A percentile compares a stretch with the other conserved stretches of the same genome.
Conservation (phyloP, 2,113 vertebrate genomes). For the Fulmarus glacialis region DNA sequence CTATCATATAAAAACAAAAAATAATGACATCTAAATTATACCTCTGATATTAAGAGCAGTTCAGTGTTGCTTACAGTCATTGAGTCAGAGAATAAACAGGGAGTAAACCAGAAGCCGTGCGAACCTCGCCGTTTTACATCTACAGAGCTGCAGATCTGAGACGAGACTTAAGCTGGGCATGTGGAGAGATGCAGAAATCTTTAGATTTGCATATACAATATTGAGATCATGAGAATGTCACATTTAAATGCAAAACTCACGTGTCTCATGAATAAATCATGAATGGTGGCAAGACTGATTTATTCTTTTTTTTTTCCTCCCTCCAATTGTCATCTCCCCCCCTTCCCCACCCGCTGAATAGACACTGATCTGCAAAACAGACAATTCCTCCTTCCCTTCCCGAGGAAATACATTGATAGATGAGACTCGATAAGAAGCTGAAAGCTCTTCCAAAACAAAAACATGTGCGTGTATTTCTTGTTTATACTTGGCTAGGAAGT, state of each 20-base stretch:
- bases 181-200: constrained; percentile 67
- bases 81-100: background rate
- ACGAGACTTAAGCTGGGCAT: constrained; percentile 48
- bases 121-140: constrained; percentile 22
- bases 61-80: background rate
- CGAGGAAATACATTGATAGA: constrained; percentile 53
- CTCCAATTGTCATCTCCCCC: constrained; percentile 16
- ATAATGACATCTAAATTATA: background rate
- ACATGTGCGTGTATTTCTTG: constrained; percentile 58
- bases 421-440: constrained; percentile 51
- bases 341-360: background rate
- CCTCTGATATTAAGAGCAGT: background rate
- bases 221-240: constrained; percentile 78
- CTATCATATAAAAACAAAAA: background rate
- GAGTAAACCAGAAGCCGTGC: background rate
- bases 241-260: constrained; percentile 77
- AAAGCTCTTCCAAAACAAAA: constrained; percentile 64
- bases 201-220: constrained; percentile 78
- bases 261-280: constrained; percentile 77
- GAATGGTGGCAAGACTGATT: constrained; percentile 68
- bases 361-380: constrained; percentile 59
- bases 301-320: background rate
- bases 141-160: constrained; percentile 33
- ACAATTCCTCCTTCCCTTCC: constrained; percentile 57
- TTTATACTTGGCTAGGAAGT: constrained; percentile 70